Percentiles rank a stretch among this genome's conserved stretches.
phyloP scores from a whole-genome alignment of 2,888 invertebrate species.

The Parnassius orleans region DNA sequence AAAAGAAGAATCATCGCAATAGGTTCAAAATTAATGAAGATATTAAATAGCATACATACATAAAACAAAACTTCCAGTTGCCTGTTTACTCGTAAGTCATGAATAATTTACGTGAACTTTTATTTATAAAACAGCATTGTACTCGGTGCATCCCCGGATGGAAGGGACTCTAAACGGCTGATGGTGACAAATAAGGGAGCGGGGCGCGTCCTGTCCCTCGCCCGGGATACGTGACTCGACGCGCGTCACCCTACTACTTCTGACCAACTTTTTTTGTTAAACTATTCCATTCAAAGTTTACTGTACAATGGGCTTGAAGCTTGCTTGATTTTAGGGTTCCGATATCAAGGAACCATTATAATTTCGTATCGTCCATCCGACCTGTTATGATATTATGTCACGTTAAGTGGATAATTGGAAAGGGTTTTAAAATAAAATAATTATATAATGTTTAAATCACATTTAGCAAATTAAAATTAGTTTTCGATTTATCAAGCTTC shows the following conservation, averaged over 20 bases:
- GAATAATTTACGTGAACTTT: no score
- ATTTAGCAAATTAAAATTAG: no score
- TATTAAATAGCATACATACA: no score
- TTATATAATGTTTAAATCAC: no score
- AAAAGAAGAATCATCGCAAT: no score
- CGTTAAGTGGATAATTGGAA: no score
- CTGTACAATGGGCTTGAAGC: conserved; percentile 7
- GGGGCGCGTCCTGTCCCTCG: conserved; percentile 33
- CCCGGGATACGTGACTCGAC: conserved; percentile 44
- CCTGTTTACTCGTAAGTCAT: no score
- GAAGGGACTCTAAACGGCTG: conserved; percentile 32
- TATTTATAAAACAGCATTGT: background rate
- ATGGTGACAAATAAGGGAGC: conserved; percentile 50
- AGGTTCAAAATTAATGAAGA: no score
- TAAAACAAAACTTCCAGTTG: no score
- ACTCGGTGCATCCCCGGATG: conserved; percentile 27
- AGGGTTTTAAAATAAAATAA: no score
- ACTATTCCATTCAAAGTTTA: conserved; percentile 22
- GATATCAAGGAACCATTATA: background rate
- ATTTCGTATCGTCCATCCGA: conserved; percentile 5
- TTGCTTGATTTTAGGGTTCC: conserved; percentile 5
- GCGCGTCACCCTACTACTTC: conserved; percentile 33
- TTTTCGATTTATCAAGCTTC: no score
- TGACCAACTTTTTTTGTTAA: conserved; percentile 7
- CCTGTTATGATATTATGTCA: background rate